Evolutionary conservation across 1,140 invertebrate genomes (phyloP).

Genomic region (Trichogramma pretiosum): DNA sequence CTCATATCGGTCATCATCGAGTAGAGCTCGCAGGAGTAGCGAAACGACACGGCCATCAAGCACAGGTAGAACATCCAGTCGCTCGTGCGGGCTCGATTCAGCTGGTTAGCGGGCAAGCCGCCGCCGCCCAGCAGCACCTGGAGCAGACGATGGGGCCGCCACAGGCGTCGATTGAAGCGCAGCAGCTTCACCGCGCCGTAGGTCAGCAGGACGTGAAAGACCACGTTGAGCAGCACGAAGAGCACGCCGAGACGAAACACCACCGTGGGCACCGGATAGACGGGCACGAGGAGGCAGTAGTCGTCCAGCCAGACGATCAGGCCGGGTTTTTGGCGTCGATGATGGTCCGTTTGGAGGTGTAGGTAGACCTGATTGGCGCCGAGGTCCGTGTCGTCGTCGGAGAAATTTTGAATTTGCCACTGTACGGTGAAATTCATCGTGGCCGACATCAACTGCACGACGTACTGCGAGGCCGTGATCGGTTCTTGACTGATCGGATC

Average conservation of each 20-base stretch:
- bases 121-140: background rate
- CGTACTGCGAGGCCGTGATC: background rate
- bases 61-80: background rate
- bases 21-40: background rate
- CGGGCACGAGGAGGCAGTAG: background rate
- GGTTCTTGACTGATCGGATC: background rate
- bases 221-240: background rate
- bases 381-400: background rate
- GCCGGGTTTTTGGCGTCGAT: background rate
- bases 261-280: background rate
- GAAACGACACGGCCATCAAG: background rate
- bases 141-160: background rate
- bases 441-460: background rate
- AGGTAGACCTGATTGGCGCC: constrained; percentile 4
- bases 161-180: background rate
- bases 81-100: too few species aligned
- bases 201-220: background rate
- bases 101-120: background rate
- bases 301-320: constrained; percentile 1
- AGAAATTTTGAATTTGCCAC: background rate
- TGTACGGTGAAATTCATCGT: background rate
- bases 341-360: background rate
- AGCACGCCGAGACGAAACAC: background rate
- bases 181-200: background rate
- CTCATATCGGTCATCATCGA: background rate